A percentile compares a stretch with the other conserved stretches of the same genome.
Conservation (phyloP, 2,888 invertebrate genomes). For the Poecilus cupreus region DNA sequence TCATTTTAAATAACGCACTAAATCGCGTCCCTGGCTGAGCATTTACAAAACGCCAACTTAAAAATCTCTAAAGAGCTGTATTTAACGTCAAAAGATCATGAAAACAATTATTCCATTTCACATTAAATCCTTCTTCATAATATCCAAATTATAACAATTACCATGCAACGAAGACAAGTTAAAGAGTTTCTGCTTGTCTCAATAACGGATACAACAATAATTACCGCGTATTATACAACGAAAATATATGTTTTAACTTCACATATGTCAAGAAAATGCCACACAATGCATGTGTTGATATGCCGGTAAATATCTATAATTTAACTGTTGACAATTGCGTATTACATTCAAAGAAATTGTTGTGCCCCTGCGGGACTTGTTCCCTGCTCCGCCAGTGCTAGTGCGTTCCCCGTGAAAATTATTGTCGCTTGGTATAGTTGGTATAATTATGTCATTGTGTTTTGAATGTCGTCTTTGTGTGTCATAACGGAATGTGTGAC, state of each 20-base stretch:
- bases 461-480: background rate
- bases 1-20: slow-evolving; percentile 27
- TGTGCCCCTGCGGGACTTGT: background rate
- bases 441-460: slow-evolving; percentile 10
- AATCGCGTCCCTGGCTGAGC: slow-evolving; percentile 13
- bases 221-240: background rate
- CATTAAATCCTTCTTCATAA: background rate
- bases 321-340: slow-evolving; percentile 5
- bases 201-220: slow-evolving; percentile 16
- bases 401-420: background rate
- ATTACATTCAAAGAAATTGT: background rate
- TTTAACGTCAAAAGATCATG: slow-evolving; percentile 36
- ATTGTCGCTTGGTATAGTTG: slow-evolving; percentile 20
- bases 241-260: background rate
- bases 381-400: background rate
- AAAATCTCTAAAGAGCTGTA: slow-evolving; percentile 16
- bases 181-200: background rate
- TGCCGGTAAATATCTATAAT: slow-evolving; percentile 8
- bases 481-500: slow-evolving; percentile 13
- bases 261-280: slow-evolving; percentile 12
- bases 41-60: slow-evolving; percentile 25
- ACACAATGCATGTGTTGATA: slow-evolving; percentile 19
- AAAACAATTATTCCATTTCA: slow-evolving; percentile 1
- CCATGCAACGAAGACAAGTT: background rate
- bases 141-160: slow-evolving; percentile 34